A percentile compares a stretch with the other conserved stretches of the same genome.
Evolutionary conservation across 2,888 invertebrate species (phyloP).

Genomic region (Drosophila formosana): DNA sequence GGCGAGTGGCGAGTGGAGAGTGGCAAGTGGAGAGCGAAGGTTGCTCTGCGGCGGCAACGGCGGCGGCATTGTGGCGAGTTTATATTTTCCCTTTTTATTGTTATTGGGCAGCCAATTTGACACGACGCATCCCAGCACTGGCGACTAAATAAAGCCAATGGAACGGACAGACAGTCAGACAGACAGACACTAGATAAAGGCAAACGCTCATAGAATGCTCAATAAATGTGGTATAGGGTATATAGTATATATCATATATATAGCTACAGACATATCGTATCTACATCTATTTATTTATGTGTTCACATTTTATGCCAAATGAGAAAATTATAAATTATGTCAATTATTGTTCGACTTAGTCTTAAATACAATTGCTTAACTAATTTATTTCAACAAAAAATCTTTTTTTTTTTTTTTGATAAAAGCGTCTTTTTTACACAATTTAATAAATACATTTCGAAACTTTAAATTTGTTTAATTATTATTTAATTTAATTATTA

Average conservation of each 20-base stretch:
- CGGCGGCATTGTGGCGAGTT: slow-evolving; percentile 52
- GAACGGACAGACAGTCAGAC: slow-evolving; percentile 24
- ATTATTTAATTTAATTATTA: too few species aligned
- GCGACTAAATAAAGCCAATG: slow-evolving; percentile 38
- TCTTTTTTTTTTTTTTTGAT: too few species aligned
- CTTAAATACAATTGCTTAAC: not conserved
- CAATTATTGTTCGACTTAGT: not conserved
- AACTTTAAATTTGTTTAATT: too few species aligned
- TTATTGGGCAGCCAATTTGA: slow-evolving; percentile 66
- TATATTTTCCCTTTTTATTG: slow-evolving; percentile 65
- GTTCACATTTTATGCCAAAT: not conserved
- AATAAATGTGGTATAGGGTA: slow-evolving; percentile 34
- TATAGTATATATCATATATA: not conserved
- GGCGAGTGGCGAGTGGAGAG: slow-evolving; percentile 3
- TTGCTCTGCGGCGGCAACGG: slow-evolving; percentile 1
- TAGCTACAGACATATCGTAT: slow-evolving; percentile 22
- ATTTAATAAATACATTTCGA: too few species aligned
- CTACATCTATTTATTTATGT: too few species aligned
- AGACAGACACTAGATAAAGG: slow-evolving; percentile 20
- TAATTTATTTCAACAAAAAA: too few species aligned
- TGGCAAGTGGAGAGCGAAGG: not conserved
- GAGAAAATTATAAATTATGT: too few species aligned
- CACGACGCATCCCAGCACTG: slow-evolving; percentile 44
- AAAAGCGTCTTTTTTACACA: too few species aligned
- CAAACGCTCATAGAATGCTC: slow-evolving; percentile 59